Conservation (phyloP, 2,797 vertebrate genomes). For the Setipinna tenuifilis region DNA sequence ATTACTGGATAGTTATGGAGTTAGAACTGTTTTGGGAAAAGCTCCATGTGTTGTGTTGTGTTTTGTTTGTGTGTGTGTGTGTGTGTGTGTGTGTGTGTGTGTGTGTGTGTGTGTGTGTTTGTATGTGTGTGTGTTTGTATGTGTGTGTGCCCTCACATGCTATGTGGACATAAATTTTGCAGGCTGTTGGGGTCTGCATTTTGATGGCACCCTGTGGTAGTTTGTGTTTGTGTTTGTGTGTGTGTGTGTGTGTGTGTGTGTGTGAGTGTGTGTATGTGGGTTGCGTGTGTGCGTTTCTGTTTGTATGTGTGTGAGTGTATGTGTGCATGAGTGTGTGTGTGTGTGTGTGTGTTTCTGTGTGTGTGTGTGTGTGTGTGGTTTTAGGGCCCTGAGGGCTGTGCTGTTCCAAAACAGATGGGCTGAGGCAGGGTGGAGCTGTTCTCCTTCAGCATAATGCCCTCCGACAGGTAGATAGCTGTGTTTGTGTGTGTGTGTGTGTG, state of each 20-base stretch:
- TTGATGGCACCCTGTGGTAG: neutral
- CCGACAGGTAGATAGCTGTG: slow-evolving; percentile 52
- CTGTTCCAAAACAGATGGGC: slow-evolving; percentile 58
- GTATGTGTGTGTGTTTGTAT: neutral
- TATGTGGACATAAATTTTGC: neutral
- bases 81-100: too few species aligned
- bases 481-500: slow-evolving; percentile 23
- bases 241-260: slow-evolving; percentile 23
- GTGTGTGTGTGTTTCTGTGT: slow-evolving; percentile 27
- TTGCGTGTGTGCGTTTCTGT: slow-evolving; percentile 17
- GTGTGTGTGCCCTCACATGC: neutral
- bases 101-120: too few species aligned
- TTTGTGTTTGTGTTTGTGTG: neutral
- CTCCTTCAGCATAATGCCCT: slow-evolving; percentile 49
- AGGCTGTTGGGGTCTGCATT: neutral
- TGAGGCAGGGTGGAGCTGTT: slow-evolving; percentile 57
- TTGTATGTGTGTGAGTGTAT: slow-evolving; percentile 34
- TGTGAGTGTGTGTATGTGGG: slow-evolving; percentile 28
- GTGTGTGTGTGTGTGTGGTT: slow-evolving; percentile 38
- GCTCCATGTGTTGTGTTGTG: too few species aligned
- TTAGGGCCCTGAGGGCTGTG: slow-evolving; percentile 51
- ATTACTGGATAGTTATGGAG: too few species aligned
- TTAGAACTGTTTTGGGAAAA: neutral
- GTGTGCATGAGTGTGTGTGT: slow-evolving; percentile 36
- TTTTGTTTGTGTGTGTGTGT: too few species aligned